A percentile compares a stretch with the other conserved stretches of the same genome.
phyloP scores from a whole-genome alignment of 2,888 invertebrate genomes.

The Chaitophorus viminalis region DNA sequence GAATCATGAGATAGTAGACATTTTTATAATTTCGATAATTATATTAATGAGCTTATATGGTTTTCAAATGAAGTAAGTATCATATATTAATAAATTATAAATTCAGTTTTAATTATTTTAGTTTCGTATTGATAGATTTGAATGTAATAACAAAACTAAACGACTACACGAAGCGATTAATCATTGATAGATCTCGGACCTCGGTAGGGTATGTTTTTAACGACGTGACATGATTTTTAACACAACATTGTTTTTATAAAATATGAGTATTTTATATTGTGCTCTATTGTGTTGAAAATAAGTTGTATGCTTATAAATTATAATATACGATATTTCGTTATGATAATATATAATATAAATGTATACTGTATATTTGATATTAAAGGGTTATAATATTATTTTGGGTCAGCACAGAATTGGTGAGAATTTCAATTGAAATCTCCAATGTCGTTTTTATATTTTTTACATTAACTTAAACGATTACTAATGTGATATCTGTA shows the following conservation, averaged over 20 bases:
- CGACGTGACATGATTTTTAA: neutral
- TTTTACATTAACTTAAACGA: neutral
- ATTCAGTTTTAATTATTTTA: neutral
- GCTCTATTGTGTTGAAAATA: neutral
- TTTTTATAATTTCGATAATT: neutral
- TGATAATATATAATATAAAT: no score
- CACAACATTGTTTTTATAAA: neutral
- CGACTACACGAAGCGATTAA: neutral
- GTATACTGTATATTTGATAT: no score
- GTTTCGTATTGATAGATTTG: neutral
- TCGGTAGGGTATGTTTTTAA: conserved; percentile 10
- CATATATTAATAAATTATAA: neutral
- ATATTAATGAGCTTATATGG: neutral
- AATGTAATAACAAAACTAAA: neutral
- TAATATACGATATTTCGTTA: neutral
- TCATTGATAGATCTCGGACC: conserved; percentile 2
- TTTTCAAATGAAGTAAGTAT: neutral
- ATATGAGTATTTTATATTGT: neutral
- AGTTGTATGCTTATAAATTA: neutral
- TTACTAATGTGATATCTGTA: neutral
- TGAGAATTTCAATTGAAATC: neutral
- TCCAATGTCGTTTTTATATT: neutral
- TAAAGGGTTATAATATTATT: neutral
- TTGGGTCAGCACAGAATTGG: neutral
- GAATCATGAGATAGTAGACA: neutral